phyloP scores from a whole-genome alignment of 2,888 invertebrate genomes.

The Limenitis camilla region DNA sequence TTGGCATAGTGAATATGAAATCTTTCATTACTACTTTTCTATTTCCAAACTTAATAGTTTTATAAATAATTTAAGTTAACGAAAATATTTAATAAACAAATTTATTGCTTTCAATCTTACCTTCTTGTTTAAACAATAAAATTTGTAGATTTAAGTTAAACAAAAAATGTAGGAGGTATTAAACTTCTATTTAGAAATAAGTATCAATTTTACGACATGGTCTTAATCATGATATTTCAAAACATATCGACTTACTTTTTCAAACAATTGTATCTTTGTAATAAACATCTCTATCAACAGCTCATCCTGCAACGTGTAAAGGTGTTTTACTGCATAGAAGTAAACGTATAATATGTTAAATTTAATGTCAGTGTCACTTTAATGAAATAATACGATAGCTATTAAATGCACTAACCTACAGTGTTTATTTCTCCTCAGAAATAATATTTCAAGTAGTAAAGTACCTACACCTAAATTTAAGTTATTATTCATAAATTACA shows the following conservation, averaged over 20 bases:
- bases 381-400: neutral
- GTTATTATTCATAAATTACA: too few species aligned
- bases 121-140: too few species aligned
- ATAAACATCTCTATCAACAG: constrained; percentile 23
- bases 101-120: too few species aligned
- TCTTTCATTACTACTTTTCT: too few species aligned
- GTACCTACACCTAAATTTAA: neutral
- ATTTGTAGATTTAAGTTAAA: too few species aligned
- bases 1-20: too few species aligned
- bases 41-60: too few species aligned
- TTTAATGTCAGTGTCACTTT: neutral
- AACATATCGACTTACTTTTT: constrained; percentile 31
- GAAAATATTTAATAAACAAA: too few species aligned
- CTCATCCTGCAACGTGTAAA: neutral
- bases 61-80: too few species aligned
- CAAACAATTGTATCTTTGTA: constrained; percentile 16
- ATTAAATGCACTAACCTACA: too few species aligned
- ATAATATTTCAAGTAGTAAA: constrained; percentile 5
- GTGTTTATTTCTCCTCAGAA: too few species aligned
- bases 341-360: neutral
- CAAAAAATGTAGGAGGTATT: too few species aligned
- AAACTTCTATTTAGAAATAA: constrained; percentile 1
- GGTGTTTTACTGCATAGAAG: constrained; percentile 2
- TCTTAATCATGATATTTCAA: constrained; percentile 18
- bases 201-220: constrained; percentile 10